Base-by-base conservation (phyloP, 2,113 vertebrate genomes). In the Gavia stellata region DNA sequence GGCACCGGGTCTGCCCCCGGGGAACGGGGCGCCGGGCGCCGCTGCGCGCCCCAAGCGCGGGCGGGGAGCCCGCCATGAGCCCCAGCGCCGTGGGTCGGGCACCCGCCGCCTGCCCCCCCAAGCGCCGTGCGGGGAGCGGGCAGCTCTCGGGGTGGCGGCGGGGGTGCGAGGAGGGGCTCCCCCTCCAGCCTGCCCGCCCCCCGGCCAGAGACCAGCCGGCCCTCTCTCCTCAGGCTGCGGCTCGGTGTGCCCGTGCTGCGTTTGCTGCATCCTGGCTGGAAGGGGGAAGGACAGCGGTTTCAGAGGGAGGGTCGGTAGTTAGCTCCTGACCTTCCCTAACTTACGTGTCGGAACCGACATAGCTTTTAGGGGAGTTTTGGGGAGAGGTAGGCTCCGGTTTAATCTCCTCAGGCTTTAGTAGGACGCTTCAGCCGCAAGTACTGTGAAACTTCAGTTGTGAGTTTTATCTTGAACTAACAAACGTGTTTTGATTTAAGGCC, bases 191-290 rank as follows among this genome's bases (percentile, higher is more conserved):
- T 9, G 7, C 31, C 8, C 18, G 9, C 23, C 26, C 36, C 62
- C 3, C 14, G 2, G 14, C 68, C 45, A 4, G 7, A 23, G 33
- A 1, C 3, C 25, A 3, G 31, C 6, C 58, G n/a, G 4, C 17
- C 23, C 23, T 4, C 62, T 8, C 24, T 4, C 47, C 49, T 14
- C 29, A 3, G 63, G 58, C 58, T 36, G 2, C 10, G 11, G 9
- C 31, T 53, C 5, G 26, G 50, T 28, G 28, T 34, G 53, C 8
- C 56, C 28, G 9, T 4, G 11, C 21, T 9, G 36, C 40, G 3
- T 9, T 40, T 14, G 45, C 40, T 3, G 67, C 34, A 2, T 17
- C 40, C 47, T 8, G 0, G 33, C 61, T 44, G 75, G n/a, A 34
- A 21, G 24, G 58, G 45, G 40, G 47, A 18, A 19, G 63, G 40